Conservation (phyloP, 2,888 invertebrate species). For the Orthosia gothica region DNA sequence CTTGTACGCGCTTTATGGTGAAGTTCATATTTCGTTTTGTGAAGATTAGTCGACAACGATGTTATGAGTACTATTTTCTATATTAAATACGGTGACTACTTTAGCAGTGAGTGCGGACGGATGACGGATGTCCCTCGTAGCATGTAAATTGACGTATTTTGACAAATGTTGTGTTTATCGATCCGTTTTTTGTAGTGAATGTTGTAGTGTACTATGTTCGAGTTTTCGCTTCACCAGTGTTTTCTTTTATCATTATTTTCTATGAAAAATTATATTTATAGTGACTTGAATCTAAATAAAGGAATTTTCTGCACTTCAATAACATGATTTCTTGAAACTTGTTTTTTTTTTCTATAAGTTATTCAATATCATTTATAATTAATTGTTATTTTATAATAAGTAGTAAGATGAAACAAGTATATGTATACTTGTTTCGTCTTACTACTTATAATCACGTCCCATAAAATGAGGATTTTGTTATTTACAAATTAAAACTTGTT, state of each 20-base stretch:
- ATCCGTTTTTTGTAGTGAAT: slow-evolving; percentile 13
- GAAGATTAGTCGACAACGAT: slow-evolving; percentile 6
- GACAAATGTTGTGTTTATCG: slow-evolving; percentile 40
- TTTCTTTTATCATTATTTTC: not conserved
- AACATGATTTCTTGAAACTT: not conserved
- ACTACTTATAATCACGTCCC: too few relatives aligned
- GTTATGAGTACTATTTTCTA: slow-evolving; percentile 9
- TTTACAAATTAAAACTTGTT: slow-evolving; percentile 34
- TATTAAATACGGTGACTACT: slow-evolving; percentile 5
- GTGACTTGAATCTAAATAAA: not conserved
- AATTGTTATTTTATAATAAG: not conserved
- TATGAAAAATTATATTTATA: not conserved
- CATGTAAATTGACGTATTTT: slow-evolving; percentile 55
- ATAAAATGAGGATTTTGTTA: not conserved
- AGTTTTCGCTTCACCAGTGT: not conserved
- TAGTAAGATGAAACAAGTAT: slow-evolving; percentile 12
- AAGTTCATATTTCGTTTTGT: slow-evolving; percentile 64
- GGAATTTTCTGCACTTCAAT: not conserved
- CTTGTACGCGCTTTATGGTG: slow-evolving; percentile 73
- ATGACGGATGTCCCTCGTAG: slow-evolving; percentile 44
- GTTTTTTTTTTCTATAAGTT: not conserved
- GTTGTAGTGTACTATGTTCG: not conserved
- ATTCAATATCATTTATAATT: not conserved
- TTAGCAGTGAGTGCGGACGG: slow-evolving; percentile 19
- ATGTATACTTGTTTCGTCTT: too few relatives aligned